Conservation (phyloP, 2,888 invertebrate genomes). For the Apamea crenata region DNA sequence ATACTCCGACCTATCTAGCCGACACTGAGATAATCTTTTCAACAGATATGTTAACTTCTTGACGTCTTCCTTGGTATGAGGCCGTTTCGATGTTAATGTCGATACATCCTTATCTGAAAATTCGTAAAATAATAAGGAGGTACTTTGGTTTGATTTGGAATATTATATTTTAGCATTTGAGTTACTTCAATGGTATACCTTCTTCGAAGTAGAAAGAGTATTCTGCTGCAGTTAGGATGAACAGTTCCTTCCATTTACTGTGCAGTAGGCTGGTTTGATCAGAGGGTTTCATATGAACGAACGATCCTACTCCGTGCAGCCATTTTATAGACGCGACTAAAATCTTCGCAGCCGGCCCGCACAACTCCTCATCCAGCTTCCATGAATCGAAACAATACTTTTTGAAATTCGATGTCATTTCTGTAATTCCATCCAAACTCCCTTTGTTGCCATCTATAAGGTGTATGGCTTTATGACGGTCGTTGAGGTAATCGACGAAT, state of each 20-base stretch:
- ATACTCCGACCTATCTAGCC: constrained; percentile 95
- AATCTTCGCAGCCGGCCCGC: constrained; percentile 94
- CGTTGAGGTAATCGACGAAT: constrained; percentile 64
- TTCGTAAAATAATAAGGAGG: not conserved
- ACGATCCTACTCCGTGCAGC: constrained; percentile 94
- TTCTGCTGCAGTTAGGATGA: constrained; percentile 95
- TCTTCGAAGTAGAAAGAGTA: constrained; percentile 94
- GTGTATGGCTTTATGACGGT: constrained; percentile 65
- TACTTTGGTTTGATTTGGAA: not conserved
- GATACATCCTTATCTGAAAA: constrained; percentile 85
- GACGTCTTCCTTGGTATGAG: constrained; percentile 87
- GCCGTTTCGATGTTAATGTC: constrained; percentile 85
- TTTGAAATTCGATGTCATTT: constrained; percentile 61
- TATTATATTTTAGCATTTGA: not conserved
- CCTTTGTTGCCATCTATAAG: constrained; percentile 66
- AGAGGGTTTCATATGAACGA: constrained; percentile 91
- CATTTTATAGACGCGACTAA: constrained; percentile 95
- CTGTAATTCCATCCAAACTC: constrained; percentile 54
- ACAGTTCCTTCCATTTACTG: constrained; percentile 96
- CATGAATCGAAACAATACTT: constrained; percentile 73
- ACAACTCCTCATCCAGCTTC: constrained; percentile 85
- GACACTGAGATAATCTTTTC: constrained; percentile 91
- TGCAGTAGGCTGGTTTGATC: constrained; percentile 94
- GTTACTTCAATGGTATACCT: constrained; percentile 83
- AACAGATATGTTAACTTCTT: constrained; percentile 91